phyloP scores from a whole-genome alignment of 2,888 invertebrate species.

The Tryphoninae sp. region DNA sequence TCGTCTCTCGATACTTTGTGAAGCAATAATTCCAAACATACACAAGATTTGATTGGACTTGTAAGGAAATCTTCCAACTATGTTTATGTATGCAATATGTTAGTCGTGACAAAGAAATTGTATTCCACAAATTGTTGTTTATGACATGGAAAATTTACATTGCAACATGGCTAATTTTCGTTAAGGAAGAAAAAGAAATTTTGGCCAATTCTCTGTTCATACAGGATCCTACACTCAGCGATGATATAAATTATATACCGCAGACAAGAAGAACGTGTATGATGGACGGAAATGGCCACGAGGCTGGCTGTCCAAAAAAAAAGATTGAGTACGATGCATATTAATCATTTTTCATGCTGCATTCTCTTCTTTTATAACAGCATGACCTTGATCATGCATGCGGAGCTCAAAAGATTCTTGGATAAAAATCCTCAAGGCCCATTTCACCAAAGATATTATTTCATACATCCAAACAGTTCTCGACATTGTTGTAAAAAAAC shows the following conservation, averaged over 20 bases:
- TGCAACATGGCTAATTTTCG: too few species aligned
- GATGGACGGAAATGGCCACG: slow-evolving; percentile 10
- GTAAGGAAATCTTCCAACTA: neutral
- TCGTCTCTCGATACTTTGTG: neutral
- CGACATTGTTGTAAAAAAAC: neutral
- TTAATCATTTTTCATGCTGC: neutral
- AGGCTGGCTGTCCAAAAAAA: neutral
- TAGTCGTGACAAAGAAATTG: too few species aligned
- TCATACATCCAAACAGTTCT: neutral
- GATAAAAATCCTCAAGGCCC: neutral
- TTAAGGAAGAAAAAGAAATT: neutral
- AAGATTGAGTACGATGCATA: slow-evolving; percentile 5
- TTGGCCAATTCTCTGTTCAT: neutral
- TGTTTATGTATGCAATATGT: neutral
- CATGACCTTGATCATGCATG: neutral
- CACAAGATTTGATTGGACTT: slow-evolving; percentile 14
- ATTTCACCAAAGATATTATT: neutral
- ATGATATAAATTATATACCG: slow-evolving; percentile 11
- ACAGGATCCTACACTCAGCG: neutral
- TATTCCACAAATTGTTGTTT: too few species aligned
- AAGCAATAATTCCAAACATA: neutral
- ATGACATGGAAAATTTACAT: too few species aligned
- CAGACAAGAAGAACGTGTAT: slow-evolving; percentile 22
- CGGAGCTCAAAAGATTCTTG: neutral
- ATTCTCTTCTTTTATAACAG: neutral